These are phyloP conservation scores for Aegotheles bennettii DNA, from an alignment of 2,113 vertebrate species.

Conservation along the genomic window DNA sequence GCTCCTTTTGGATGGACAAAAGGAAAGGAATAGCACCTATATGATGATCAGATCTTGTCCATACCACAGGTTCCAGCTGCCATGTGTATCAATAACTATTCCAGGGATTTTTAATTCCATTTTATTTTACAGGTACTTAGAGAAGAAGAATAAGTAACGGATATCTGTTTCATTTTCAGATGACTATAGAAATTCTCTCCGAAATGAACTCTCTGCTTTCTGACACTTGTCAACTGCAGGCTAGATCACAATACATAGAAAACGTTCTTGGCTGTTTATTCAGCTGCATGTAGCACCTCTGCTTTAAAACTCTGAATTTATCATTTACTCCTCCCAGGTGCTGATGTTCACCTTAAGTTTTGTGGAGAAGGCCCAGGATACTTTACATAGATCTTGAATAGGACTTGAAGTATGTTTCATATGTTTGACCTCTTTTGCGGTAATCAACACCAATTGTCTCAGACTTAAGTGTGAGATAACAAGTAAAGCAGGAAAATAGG, in stretches of 20 bases:
- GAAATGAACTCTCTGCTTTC: not conserved
- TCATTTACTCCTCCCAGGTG: not conserved
- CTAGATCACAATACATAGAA: not conserved
- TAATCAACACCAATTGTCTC: not conserved
- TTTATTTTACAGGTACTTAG: not conserved
- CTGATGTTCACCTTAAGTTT: not conserved
- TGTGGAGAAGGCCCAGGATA: not conserved
- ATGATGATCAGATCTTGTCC: not conserved
- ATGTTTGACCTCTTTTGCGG: not conserved
- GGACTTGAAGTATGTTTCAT: not conserved
- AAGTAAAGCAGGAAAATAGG: not conserved
- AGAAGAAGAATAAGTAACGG: not conserved
- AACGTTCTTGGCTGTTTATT: not conserved
- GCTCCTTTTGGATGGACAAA: not conserved
- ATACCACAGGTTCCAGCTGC: not conserved
- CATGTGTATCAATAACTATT: not conserved
- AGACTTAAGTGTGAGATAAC: not conserved
- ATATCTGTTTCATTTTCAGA: not conserved
- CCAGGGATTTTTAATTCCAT: not conserved
- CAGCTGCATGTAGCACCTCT: not conserved
- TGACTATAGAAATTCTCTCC: not conserved
- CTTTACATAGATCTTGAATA: not conserved
- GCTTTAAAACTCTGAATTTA: not conserved
- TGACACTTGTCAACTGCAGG: not conserved
- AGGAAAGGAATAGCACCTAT: not conserved